Evolutionary conservation across 2,888 invertebrate species (phyloP), one percentile per base, ranked within the genome.

Genomic region (Cataglyphis livida): DNA sequence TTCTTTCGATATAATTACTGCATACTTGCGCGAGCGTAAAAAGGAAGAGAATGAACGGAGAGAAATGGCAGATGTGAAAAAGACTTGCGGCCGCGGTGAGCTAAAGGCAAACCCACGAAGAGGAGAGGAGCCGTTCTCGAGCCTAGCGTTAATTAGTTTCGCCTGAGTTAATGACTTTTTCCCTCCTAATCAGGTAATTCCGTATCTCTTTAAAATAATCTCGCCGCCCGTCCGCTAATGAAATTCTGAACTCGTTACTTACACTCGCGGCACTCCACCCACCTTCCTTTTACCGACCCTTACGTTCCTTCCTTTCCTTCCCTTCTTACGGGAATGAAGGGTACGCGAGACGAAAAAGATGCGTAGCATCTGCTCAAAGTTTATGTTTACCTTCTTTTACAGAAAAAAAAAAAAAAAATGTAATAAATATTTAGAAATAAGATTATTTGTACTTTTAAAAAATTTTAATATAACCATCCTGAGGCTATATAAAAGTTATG

Each of bases 141-240:
- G 92, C 91, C 93, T 90, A 92, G 92, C 94, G 94, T 94, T 95
- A 95, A 95, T 95, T 95, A 94, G 94, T 94, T 95, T 94, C 94
- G 94, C 94, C 93, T 92, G 93, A 94, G 94, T 94, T 95, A 95
- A 95, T 94, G 94, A 94, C 94, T 94, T 94, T 94, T 94, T 94
- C 94, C 94, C 94, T 94, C 93, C 94, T 94, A 95, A 95, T 95
- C 95, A 95, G 94, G 94, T 94, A 94, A 95, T 95, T 95, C 93
- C 94, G 94, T 95, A 95, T 95, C 94, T 94, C 94, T 95, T 95
- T 94, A 94, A 94, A 95, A 95, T 95, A 94, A 95, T 95, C 94
- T 95, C 92, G 92, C 94, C 94, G 93, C 93, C 92, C 93, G 91
- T 92, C 90, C 93, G 92, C 93, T 95, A 95, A 95, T 95, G 95